Conservation (phyloP, 1,140 invertebrate genomes). For the Leptopilina boulardi region DNA sequence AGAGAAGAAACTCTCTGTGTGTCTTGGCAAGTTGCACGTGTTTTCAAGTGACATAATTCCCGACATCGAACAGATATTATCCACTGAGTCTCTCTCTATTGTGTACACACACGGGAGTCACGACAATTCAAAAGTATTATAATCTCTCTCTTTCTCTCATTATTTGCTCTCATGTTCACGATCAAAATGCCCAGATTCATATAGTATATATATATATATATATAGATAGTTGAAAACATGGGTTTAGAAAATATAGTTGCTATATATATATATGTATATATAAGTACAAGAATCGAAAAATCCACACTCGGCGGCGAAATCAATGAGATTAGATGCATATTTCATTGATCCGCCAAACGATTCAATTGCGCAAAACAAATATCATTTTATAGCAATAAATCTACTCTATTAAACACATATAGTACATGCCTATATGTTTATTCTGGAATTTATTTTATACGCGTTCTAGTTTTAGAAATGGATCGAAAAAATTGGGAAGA, state of each 20-base stretch:
- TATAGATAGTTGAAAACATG: constrained; percentile 40
- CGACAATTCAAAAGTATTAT: too few species aligned
- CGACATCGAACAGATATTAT: constrained; percentile 53
- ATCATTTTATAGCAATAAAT: constrained; percentile 5
- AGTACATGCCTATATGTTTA: too few species aligned
- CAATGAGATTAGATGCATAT: constrained; percentile 1
- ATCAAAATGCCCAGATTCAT: constrained; percentile 34
- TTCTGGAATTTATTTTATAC: too few species aligned
- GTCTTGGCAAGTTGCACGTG: constrained; percentile 47
- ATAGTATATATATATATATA: too few species aligned
- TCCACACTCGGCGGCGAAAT: not conserved
- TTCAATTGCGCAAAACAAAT: constrained; percentile 31
- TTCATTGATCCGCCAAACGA: constrained; percentile 16
- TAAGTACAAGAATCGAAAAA: not conserved
- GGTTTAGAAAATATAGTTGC: constrained; percentile 17
- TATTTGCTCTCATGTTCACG: constrained; percentile 37
- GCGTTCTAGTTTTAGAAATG: too few species aligned
- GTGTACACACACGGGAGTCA: constrained; percentile 52
- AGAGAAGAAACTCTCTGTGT: constrained; percentile 26
- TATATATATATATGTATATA: not conserved
- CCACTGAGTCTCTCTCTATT: constrained; percentile 49
- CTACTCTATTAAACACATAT: not conserved
- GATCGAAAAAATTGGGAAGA: too few species aligned
- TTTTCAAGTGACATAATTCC: constrained; percentile 61
- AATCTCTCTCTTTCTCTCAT: constrained; percentile 8